Evolutionary conservation across 2,888 invertebrate genomes (phyloP).

Genomic region (Nyleta sp.): DNA sequence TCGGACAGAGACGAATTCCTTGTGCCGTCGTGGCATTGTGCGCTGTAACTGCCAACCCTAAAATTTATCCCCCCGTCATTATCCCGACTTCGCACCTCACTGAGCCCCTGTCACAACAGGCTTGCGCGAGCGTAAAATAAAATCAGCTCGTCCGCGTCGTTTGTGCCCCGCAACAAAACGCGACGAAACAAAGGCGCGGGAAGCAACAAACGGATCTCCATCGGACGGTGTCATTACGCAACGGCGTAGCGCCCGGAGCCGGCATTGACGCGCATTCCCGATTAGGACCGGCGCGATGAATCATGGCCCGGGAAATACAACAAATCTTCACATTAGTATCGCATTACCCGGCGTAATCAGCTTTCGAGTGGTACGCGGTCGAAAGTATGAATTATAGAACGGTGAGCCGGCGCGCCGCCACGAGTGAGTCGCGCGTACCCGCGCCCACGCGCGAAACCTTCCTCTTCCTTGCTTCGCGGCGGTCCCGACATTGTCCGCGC

Average conservation of each 20-base stretch:
- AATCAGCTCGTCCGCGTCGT: constrained; percentile 21
- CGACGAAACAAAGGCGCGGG: constrained; percentile 8
- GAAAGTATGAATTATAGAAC: constrained; percentile 48
- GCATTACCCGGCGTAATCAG: constrained; percentile 42
- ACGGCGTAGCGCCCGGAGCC: constrained; percentile 6
- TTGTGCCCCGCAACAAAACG: constrained; percentile 13
- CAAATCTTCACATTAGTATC: constrained; percentile 48
- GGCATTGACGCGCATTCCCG: constrained; percentile 16
- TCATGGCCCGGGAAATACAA: constrained; percentile 20
- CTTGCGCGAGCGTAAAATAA: constrained; percentile 25
- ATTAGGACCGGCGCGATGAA: constrained; percentile 39
- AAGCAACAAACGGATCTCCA: constrained; percentile 15
- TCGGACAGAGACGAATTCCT: constrained; percentile 37
- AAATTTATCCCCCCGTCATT: constrained; percentile 27
- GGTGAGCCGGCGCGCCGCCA: constrained; percentile 34
- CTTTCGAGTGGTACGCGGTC: constrained; percentile 14
- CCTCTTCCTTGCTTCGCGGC: constrained; percentile 64
- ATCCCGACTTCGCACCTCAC: constrained; percentile 22
- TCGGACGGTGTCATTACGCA: constrained; percentile 23
- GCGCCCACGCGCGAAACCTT: constrained; percentile 66
- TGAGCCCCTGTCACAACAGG: constrained; percentile 27
- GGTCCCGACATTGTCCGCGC: constrained; percentile 60
- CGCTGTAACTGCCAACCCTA: constrained; percentile 17
- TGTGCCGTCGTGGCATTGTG: constrained; percentile 17
- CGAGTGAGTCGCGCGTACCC: constrained; percentile 62